These are phyloP conservation scores for Alcedo quadribrachys DNA, from an alignment of 2,797 vertebrate genomes.

Conservation along the genomic window DNA sequence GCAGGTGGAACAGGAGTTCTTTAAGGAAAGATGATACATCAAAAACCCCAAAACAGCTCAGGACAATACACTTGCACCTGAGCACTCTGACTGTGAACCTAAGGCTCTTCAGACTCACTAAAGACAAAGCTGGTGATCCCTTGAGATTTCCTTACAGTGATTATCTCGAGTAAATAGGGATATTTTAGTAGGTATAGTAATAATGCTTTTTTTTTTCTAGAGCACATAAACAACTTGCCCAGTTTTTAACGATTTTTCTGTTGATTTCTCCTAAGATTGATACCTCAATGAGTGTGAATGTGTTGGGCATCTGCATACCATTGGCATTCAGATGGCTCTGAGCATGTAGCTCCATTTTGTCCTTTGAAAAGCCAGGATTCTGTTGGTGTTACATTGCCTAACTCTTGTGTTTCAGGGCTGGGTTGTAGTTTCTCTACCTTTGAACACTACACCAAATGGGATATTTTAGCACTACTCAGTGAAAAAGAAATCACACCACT, in stretches of 20 bases:
- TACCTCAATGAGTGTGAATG: not conserved
- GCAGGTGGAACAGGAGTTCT: not conserved
- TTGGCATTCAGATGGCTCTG: slow-evolving; percentile 20
- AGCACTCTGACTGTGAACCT: not conserved
- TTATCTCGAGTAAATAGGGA: slow-evolving; percentile 14
- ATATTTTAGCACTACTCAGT: not conserved
- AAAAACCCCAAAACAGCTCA: not conserved
- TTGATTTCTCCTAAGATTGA: not conserved
- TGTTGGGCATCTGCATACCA: not conserved
- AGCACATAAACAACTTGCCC: not conserved
- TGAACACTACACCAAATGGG: not conserved
- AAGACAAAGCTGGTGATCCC: slow-evolving; percentile 40
- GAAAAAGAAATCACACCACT: slow-evolving; percentile 27
- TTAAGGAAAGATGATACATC: not conserved
- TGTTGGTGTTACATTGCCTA: slow-evolving; percentile 47
- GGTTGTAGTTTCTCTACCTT: not conserved
- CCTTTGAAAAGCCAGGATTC: slow-evolving; percentile 48
- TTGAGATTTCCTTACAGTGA: slow-evolving; percentile 29
- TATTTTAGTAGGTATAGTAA: not conserved
- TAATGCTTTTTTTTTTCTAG: not conserved
- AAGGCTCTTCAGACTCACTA: slow-evolving; percentile 16
- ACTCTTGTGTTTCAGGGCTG: slow-evolving; percentile 9
- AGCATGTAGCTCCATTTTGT: slow-evolving; percentile 9
- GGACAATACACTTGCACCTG: not conserved
- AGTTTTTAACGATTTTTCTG: slow-evolving; percentile 1